phyloP scores from a whole-genome alignment of 2,888 invertebrate genomes.

The Drosophila formosana region DNA sequence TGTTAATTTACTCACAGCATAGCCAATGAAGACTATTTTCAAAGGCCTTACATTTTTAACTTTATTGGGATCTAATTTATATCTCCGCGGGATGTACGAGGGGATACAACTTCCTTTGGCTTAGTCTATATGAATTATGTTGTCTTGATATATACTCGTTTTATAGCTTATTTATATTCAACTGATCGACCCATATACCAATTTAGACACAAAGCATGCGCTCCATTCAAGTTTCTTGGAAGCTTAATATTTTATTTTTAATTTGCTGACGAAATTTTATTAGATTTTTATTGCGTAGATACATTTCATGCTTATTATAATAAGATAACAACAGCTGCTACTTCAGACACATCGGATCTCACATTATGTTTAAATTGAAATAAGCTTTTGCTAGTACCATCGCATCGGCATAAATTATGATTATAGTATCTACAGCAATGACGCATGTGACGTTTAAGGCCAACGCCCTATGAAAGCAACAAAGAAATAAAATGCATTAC shows the following conservation, averaged over 20 bases:
- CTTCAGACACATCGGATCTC: background rate
- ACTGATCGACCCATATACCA: constrained; percentile 26
- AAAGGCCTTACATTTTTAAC: constrained; percentile 45
- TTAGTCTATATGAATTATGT: constrained; percentile 32
- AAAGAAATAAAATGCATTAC: constrained; percentile 44
- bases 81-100: constrained; percentile 45
- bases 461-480: background rate
- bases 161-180: constrained; percentile 30
- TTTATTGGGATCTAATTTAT: constrained; percentile 73
- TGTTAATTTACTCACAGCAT: constrained; percentile 59
- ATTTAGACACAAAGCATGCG: constrained; percentile 52
- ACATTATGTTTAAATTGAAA: background rate
- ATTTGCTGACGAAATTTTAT: constrained; percentile 42
- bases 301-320: constrained; percentile 47
- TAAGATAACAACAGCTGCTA: constrained; percentile 40
- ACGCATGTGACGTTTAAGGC: no score
- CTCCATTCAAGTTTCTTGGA: constrained; percentile 24
- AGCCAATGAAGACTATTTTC: constrained; percentile 64
- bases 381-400: background rate
- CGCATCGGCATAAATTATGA: background rate
- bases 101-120: constrained; percentile 44
- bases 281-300: constrained; percentile 33
- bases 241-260: constrained; percentile 34
- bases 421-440: no score
- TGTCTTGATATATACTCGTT: constrained; percentile 23